Base-by-base conservation (phyloP, 2,888 invertebrate genomes). In the Drosophila infuscata region DNA sequence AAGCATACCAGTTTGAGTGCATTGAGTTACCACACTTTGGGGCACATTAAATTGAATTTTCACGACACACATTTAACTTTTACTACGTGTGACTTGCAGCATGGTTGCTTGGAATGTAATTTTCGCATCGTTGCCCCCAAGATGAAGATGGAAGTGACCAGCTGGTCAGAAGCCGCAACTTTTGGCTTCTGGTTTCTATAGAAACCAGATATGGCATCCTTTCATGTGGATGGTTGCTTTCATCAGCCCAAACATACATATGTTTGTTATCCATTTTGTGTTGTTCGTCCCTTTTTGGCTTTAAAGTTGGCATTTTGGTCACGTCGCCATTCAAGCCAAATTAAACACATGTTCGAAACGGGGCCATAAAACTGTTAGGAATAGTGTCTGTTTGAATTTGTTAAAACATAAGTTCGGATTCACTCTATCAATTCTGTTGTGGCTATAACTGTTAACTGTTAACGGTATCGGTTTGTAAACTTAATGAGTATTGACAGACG, bases 251-350 rank as follows among this genome's bases (percentile, higher is more conserved):
- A 12, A 7, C 25, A 25, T 2, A 11, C 9, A n/a, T 11, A 9
- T 41, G 2, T 11, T n/a, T 41, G 2, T 9, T 4, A 9, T n/a
- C 25, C 3, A 25, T 25, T 25, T 25, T 3, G 25, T 41, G 41
- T 3, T 38, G 36, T 38, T 32, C 32, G 60, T 59, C 36, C 70
- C n/a, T 48, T 66, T 61, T 54, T 25, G n/a, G 20, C 15, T 52
- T 74, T 76, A 30, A 70, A 53, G 64, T n/a, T 41, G 8, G 32
- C 48, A 46, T 74, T 78, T 74, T 60, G 32, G 71, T 80, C 88
- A 84, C 85, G 83, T 84, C 58, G 60, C 70, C 65, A 63, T 57
- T 73, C 70, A 85, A 71, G 79, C 59, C 70, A 52, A 76, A 65
- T 70, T 70, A 73, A 81, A 84, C 74, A 76, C 63, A 70, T 57